These are phyloP conservation scores for Calephelis perditalis DNA, from an alignment of 2,888 invertebrate genomes.

Conservation along the genomic window DNA sequence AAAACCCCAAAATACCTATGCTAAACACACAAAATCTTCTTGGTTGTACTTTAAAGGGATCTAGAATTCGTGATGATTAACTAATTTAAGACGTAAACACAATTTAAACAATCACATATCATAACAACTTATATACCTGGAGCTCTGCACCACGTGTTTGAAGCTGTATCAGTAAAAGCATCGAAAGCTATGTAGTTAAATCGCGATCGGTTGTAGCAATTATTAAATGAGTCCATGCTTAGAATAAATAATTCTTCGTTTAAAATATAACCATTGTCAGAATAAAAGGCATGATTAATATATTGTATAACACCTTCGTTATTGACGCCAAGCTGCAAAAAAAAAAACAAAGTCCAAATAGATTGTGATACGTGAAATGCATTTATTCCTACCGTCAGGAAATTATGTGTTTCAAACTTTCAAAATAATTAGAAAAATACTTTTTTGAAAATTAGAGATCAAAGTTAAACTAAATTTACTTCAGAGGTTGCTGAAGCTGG, in stretches of 20 bases:
- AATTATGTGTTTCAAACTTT: too few relatives aligned
- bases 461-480: slow-evolving; percentile 33
- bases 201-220: slow-evolving; percentile 78
- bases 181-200: slow-evolving; percentile 56
- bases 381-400: too few relatives aligned
- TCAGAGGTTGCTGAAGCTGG: slow-evolving; percentile 72
- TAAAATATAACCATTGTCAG: slow-evolving; percentile 71
- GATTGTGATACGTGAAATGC: too few relatives aligned
- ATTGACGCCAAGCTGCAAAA: slow-evolving; percentile 68
- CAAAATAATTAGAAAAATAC: too few relatives aligned
- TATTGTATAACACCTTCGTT: slow-evolving; percentile 82
- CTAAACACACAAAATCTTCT: too few relatives aligned
- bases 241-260: slow-evolving; percentile 69
- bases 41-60: too few relatives aligned
- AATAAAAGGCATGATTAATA: slow-evolving; percentile 73
- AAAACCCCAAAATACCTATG: too few relatives aligned
- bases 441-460: too few relatives aligned
- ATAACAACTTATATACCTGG: slow-evolving; percentile 73
- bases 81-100: too few relatives aligned
- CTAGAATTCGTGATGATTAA: too few relatives aligned
- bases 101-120: too few relatives aligned
- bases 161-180: slow-evolving; percentile 80
- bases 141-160: slow-evolving; percentile 81
- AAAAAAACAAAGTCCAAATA: neutral
- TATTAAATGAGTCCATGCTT: slow-evolving; percentile 54